Evolutionary conservation across 2,888 invertebrate species (phyloP).

Genomic region (Villa cingulata): DNA sequence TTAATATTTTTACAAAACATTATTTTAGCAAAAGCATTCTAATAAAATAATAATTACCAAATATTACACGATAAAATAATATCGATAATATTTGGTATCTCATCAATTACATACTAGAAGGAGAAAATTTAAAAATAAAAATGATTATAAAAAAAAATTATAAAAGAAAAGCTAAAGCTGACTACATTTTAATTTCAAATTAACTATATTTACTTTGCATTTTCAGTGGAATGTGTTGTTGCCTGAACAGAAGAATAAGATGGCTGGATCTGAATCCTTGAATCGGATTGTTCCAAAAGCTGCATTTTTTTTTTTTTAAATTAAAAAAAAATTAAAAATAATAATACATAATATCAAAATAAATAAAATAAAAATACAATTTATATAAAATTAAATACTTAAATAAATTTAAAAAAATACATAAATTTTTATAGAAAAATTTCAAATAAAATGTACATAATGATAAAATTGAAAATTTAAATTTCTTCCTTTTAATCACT

Average conservation of each 20-base stretch:
- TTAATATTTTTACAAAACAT: too few relatives aligned
- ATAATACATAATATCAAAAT: constrained; percentile 14
- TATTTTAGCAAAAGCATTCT: too few relatives aligned
- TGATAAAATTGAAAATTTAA: constrained; percentile 4
- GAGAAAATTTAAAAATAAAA: too few relatives aligned
- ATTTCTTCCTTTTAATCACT: too few relatives aligned
- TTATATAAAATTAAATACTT: constrained; percentile 17
- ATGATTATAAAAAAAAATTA: too few relatives aligned
- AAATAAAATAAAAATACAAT: constrained; percentile 22
- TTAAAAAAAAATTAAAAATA: constrained; percentile 42
- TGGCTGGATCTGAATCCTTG: constrained; percentile 38
- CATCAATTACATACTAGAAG: too few relatives aligned
- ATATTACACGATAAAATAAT: too few relatives aligned
- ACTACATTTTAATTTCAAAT: too few relatives aligned
- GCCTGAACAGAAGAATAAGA: constrained; percentile 38
- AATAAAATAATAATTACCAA: too few relatives aligned
- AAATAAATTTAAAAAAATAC: constrained; percentile 2
- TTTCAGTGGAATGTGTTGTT: constrained; percentile 41
- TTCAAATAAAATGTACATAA: constrained; percentile 15
- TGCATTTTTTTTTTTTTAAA: too few relatives aligned
- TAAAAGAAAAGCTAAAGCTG: constrained; percentile 28
- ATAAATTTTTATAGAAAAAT: constrained; percentile 2
- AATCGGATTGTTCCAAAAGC: constrained; percentile 52
- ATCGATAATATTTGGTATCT: too few relatives aligned
- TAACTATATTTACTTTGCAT: constrained; percentile 54